phyloP scores from a whole-genome alignment of 2,888 invertebrate species.

The Lasioglossum leucozonium region DNA sequence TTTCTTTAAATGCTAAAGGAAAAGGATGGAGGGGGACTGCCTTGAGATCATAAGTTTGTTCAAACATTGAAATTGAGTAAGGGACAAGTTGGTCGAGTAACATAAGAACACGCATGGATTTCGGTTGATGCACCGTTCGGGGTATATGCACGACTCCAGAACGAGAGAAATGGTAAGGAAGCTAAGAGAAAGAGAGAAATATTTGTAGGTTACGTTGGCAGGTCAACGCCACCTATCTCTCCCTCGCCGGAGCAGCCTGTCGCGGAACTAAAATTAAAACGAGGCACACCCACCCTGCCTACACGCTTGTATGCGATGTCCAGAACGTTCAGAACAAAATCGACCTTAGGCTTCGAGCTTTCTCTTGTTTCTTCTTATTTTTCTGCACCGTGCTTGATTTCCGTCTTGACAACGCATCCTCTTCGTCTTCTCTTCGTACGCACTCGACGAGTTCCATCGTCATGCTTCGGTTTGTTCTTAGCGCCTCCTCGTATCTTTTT shows the following conservation, averaged over 20 bases:
- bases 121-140: constrained; percentile 75
- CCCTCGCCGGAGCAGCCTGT: constrained; percentile 67
- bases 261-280: constrained; percentile 82
- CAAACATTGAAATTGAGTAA: constrained; percentile 57
- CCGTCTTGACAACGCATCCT: constrained; percentile 41
- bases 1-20: not conserved
- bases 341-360: constrained; percentile 61
- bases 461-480: constrained; percentile 13
- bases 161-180: constrained; percentile 29
- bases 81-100: constrained; percentile 18
- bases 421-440: constrained; percentile 43
- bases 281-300: constrained; percentile 75
- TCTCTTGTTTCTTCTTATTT: constrained; percentile 41
- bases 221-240: constrained; percentile 80
- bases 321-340: constrained; percentile 52
- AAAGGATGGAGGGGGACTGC: not conserved
- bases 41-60: constrained; percentile 53
- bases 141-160: constrained; percentile 47
- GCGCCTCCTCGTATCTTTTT: not conserved
- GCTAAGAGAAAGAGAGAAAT: constrained; percentile 67
- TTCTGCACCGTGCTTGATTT: constrained; percentile 48
- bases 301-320: constrained; percentile 28
- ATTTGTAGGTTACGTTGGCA: constrained; percentile 80
- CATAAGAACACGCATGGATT: constrained; percentile 69
- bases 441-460: constrained; percentile 49